Evolutionary conservation across 37 sponge, comb jelly and placozoan species (phyloP), one percentile per base, ranked within the genome.

Genomic region (Axinella damicornis): DNA sequence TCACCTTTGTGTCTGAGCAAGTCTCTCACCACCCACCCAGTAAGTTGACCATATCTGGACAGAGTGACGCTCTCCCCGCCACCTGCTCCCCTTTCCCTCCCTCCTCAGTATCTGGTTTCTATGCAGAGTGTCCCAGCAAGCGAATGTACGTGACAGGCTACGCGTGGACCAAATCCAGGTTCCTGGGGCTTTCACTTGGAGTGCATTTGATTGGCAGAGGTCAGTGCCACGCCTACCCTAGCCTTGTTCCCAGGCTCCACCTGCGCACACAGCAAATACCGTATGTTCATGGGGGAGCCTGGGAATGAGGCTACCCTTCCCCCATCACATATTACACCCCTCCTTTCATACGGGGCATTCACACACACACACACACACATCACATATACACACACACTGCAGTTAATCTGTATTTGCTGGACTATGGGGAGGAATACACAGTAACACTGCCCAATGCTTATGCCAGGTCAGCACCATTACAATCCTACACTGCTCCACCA

Each of bases 11-110:
- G 21, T 97, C 99, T 16, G 99, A 98, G 55, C 99, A 98, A 68
- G 98, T 98, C 62, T 98, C 98, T 31, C 98, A 98, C 71, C 98
- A 98, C 65, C 98, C 98, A 56, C 98, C 98, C 80, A 69, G 96
- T 96, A 62, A 73, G 60, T 12, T 6, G 31, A 16, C 16, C 28
- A 30, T 12, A 24, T 17, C 37, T 71, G 37, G 16, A 15, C 14
- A 38, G 21, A 11, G 18, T 22, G 22, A 38, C 74, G 21, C 6
- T 73, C 74, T 73, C 52, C 9, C 46, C 9, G 6, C 4, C 6
- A 46, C 6, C 46, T 69, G 34, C 30, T 31, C 36, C 34, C 36
- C 22, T 28, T 34, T 35, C 54, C 27, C 41, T 27, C 59, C 18
- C 65, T 24, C 24, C 71, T 79, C 39, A 91, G 94, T 98, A 25